Percentiles rank a stretch among this genome's conserved stretches.
Conservation (phyloP, 1,140 invertebrate genomes). For the Cheumatopsyche charites region DNA sequence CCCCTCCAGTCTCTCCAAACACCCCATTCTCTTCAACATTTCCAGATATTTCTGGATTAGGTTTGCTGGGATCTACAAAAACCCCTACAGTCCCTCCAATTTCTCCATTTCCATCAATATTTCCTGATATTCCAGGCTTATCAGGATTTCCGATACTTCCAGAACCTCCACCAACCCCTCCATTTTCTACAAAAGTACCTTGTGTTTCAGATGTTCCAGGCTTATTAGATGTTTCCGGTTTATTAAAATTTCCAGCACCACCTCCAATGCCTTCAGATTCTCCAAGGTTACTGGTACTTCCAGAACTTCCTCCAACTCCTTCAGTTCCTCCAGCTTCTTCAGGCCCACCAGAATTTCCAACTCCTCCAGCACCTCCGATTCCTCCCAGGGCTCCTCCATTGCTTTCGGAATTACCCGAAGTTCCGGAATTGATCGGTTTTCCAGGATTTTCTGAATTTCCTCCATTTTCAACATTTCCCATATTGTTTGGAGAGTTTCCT, state of each 20-base stretch:
- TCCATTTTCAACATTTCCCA: conserved; percentile 32
- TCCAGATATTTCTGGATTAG: no score
- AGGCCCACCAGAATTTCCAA: not conserved
- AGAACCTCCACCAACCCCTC: not conserved
- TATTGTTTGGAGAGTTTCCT: conserved; percentile 35
- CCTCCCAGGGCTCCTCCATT: not conserved
- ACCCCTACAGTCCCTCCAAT: no score
- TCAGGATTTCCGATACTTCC: not conserved
- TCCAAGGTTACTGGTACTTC: conserved; percentile 37
- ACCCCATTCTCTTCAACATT: no score
- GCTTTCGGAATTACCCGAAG: conserved; percentile 26
- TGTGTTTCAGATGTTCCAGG: not conserved
- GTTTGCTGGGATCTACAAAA: no score
- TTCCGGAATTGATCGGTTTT: conserved; percentile 35
- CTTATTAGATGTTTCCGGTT: not conserved
- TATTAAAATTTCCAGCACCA: no score
- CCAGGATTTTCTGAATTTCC: conserved; percentile 37
- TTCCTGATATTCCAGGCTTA: no score
- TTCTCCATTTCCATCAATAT: no score
- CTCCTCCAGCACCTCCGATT: no score
- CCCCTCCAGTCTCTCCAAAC: no score
- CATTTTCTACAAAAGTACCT: no score
- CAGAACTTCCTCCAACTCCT: conserved; percentile 10
- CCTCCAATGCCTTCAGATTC: no score
- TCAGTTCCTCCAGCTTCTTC: conserved; percentile 47